Conservation (phyloP, 2,797 vertebrate genomes). For the Rhyacichthys aspro region DNA sequence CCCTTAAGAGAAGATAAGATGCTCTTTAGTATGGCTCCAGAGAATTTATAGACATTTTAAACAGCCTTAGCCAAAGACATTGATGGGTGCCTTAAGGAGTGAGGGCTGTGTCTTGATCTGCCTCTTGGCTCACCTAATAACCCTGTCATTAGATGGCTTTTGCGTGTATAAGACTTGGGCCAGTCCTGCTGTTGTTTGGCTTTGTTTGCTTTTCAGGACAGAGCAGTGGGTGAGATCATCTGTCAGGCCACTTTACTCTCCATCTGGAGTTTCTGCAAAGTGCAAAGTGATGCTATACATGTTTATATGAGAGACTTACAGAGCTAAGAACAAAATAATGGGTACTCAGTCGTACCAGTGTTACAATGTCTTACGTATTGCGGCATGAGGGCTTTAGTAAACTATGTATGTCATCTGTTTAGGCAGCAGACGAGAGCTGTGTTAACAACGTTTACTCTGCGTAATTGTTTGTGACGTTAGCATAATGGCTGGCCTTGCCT, state of each 20-base stretch:
- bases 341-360: too few species aligned
- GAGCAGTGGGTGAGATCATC: slow-evolving; percentile 65
- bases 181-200: slow-evolving; percentile 54
- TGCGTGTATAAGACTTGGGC: slow-evolving; percentile 40
- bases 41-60: slow-evolving; percentile 76
- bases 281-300: too few species aligned
- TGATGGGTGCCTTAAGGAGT: slow-evolving; percentile 61
- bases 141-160: slow-evolving; percentile 68
- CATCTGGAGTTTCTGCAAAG: not conserved
- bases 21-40: slow-evolving; percentile 52
- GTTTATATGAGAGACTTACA: not conserved
- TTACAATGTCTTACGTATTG: too few species aligned
- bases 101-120: slow-evolving; percentile 62
- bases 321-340: too few species aligned
- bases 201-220: slow-evolving; percentile 65
- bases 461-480: slow-evolving; percentile 47
- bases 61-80: slow-evolving; percentile 68
- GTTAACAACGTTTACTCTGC: slow-evolving; percentile 45
- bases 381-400: slow-evolving; percentile 11
- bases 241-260: slow-evolving; percentile 56
- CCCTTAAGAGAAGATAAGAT: slow-evolving; percentile 71
- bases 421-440: slow-evolving; percentile 35
- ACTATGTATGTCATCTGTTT: slow-evolving; percentile 63
- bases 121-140: slow-evolving; percentile 68
- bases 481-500: slow-evolving; percentile 29